Evolutionary conservation across 1,140 invertebrate species (phyloP), one percentile per base, ranked within the genome.

Genomic region (Platyscapa corneri): DNA sequence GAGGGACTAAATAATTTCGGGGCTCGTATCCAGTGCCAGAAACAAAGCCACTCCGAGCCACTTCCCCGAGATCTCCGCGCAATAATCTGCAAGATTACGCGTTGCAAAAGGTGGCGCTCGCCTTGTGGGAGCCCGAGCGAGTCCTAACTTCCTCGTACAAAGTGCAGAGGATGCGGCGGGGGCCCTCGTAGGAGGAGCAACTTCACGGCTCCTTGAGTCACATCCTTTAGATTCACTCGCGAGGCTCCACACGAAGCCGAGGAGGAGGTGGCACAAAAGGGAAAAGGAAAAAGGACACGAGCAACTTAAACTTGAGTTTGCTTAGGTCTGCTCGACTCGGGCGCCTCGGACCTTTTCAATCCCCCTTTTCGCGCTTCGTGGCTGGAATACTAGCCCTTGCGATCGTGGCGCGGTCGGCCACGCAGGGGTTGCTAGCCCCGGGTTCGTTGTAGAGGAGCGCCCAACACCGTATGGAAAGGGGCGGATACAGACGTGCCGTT

Each of bases 241-340:
- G 46, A 30, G 27, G 1, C n/a, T 30, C 46, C 30, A 30, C 34
- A 12, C 27, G 74, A 20, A 76, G 10, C 10, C 10, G 2, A 74
- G 20, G 23, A n/a, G 27, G 49, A 23, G 7, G 60, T 12, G 42
- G 6, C 12, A 12, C 6, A 12, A 12, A 7, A 7, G 42, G 42
- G 42, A 46, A 46, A n/a, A 34, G 76, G 32, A 32, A 78, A 64
- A 30, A 34, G 23, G 56, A 64, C 14, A 65, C 49, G n/a, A 23
- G 60, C n/a, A 79, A 79, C 77, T 79, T 65, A 65, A 65, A 79
- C 77, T 79, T 60, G 53, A 76, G 49, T 65, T 84, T 78, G n/a
- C 83, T 76, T 60, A 65, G 53, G 34, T 60, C 23, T 27, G 56
- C 56, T 60, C 56, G 56, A 60, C 56, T 60, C 27, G 20, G 56